These are phyloP conservation scores for Synanthedon tipuliformis DNA, from an alignment of 2,888 invertebrate genomes.

Conservation along the genomic window DNA sequence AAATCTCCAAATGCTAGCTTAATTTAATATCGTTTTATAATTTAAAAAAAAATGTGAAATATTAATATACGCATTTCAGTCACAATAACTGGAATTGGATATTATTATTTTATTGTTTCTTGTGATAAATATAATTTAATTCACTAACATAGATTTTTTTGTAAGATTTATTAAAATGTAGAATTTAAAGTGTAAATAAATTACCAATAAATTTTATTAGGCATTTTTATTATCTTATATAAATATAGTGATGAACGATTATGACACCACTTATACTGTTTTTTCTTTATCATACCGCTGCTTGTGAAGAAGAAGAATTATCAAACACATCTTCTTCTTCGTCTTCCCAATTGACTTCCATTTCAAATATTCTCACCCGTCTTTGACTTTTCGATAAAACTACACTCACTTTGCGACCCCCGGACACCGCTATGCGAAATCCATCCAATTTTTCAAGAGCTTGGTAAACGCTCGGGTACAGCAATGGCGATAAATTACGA, in stretches of 20 bases:
- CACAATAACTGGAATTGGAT: too few relatives aligned
- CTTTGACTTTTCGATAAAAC: slow-evolving; percentile 82
- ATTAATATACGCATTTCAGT: too few relatives aligned
- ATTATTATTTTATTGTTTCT: too few relatives aligned
- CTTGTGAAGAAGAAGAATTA: slow-evolving; percentile 46
- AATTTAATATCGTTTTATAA: slow-evolving; percentile 22
- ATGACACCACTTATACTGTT: slow-evolving; percentile 9
- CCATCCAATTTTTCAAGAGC: slow-evolving; percentile 76
- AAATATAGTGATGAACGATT: neutral
- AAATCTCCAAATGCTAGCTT: slow-evolving; percentile 54
- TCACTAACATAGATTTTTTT: too few relatives aligned
- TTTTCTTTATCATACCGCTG: slow-evolving; percentile 33
- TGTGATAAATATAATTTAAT: too few relatives aligned
- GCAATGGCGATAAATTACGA: slow-evolving; percentile 64
- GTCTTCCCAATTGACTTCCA: slow-evolving; percentile 93
- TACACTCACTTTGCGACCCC: slow-evolving; percentile 84
- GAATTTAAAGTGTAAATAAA: too few relatives aligned
- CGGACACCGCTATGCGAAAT: slow-evolving; percentile 84
- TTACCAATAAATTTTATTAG: too few relatives aligned
- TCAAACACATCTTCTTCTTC: slow-evolving; percentile 77
- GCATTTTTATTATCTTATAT: neutral
- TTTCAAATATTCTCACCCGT: slow-evolving; percentile 88
- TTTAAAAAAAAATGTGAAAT: too few relatives aligned
- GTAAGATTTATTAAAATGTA: too few relatives aligned
- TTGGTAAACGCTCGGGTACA: slow-evolving; percentile 67